A percentile compares a stretch with the other conserved stretches of the same genome.
phyloP scores from a whole-genome alignment of 2,113 vertebrate species.

The Cololabis saira region DNA sequence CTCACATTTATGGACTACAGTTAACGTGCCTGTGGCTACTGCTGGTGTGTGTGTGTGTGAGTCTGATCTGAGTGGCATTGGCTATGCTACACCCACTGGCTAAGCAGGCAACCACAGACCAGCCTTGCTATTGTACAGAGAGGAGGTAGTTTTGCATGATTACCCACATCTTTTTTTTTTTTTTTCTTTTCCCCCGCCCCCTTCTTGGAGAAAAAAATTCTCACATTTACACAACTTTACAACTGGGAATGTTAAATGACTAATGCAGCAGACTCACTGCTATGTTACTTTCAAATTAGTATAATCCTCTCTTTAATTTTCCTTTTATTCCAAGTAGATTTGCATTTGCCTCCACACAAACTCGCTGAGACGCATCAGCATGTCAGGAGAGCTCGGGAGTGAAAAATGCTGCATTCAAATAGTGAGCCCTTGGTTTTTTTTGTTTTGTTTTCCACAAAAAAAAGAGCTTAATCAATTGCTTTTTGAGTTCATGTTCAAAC shows the following conservation, averaged over 20 bases:
- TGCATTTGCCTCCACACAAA: not conserved
- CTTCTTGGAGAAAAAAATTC: conserved; percentile 6
- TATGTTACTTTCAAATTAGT: not conserved
- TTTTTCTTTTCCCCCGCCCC: not conserved
- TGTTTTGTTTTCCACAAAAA: too few species aligned
- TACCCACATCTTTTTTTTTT: conserved; percentile 9
- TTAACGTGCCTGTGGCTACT: conserved; percentile 64
- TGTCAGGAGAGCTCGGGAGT: not conserved
- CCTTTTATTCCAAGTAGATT: not conserved
- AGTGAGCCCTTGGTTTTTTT: too few species aligned
- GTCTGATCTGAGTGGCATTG: conserved; percentile 39
- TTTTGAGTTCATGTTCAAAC: conserved; percentile 14
- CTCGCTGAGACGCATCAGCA: not conserved
- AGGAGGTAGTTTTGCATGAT: not conserved
- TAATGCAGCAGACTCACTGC: not conserved
- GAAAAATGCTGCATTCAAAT: not conserved
- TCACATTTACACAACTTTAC: conserved; percentile 1
- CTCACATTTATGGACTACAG: conserved; percentile 45
- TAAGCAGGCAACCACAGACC: conserved; percentile 21
- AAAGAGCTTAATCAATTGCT: not conserved
- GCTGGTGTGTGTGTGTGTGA: conserved; percentile 33
- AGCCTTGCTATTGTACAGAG: conserved; percentile 14
- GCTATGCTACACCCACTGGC: conserved; percentile 39
- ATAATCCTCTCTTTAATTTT: not conserved
- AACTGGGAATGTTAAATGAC: not conserved